A percentile compares a stretch with the other conserved stretches of the same genome.
Evolutionary conservation across 2,797 vertebrate genomes (phyloP).

Genomic region (Pseudopleuronectes americanus): DNA sequence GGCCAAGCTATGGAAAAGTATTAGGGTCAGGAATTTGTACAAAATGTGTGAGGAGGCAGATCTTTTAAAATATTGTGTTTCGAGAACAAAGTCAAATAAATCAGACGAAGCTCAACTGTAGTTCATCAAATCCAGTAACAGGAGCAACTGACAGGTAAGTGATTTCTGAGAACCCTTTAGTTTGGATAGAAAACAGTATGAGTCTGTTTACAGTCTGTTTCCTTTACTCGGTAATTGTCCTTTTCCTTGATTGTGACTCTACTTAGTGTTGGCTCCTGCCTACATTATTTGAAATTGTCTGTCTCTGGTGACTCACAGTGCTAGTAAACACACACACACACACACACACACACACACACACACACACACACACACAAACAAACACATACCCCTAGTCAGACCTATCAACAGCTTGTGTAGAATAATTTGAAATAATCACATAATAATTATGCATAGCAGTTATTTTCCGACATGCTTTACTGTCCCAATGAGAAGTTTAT

Average conservation of each 20-base stretch:
- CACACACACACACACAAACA: neutral
- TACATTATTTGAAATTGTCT: neutral
- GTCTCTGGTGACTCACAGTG: conserved; percentile 12
- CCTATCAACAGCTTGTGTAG: neutral
- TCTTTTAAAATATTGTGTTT: too few relatives aligned
- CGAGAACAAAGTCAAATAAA: too few relatives aligned
- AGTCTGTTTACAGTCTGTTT: neutral
- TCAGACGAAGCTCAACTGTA: too few relatives aligned
- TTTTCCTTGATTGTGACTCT: too few relatives aligned
- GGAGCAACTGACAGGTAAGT: too few relatives aligned
- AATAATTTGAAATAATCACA: neutral
- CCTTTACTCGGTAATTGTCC: neutral
- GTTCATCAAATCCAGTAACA: too few relatives aligned
- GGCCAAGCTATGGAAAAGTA: neutral
- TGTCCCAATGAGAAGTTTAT: too few relatives aligned
- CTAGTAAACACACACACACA: neutral
- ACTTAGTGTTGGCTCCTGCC: neutral
- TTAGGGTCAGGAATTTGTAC: too few relatives aligned
- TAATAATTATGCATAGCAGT: neutral
- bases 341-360: neutral
- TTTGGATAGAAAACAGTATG: too few relatives aligned
- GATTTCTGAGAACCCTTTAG: neutral
- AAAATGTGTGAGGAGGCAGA: too few relatives aligned
- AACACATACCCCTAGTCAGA: neutral
- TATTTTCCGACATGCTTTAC: neutral